Base-by-base conservation (phyloP, 2,113 vertebrate genomes). In the Oxyruncus cristatus region DNA sequence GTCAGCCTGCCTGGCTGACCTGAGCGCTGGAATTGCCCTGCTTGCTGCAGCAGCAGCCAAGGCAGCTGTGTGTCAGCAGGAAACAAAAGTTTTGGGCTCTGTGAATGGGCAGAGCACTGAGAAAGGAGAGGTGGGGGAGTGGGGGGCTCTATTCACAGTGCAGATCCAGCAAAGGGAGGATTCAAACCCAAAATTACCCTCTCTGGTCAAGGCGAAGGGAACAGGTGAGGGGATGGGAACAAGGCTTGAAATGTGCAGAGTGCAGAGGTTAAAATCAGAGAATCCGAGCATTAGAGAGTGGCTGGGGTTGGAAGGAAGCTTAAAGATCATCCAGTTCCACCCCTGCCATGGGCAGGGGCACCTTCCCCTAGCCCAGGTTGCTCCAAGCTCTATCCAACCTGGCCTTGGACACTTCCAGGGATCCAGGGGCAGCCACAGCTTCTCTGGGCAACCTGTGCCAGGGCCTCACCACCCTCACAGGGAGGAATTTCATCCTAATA, bases 21-120 rank as follows among this genome's bases (percentile, higher is more conserved):
- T 37, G 28, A 53, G 87, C 49, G 24, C 84, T 82, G 68, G 8
- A 44, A 91, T 83, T 85, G 91, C 90, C 93, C 92, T 4, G 21
- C 73, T 83, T 33, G 92, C 92, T 15, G 41, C 15, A 63, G 94
- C 73, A 39, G 44, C 74, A 11, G n/a, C 82, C 49, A 1, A 90
- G 85, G 94, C 94, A 92, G 91, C 95, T 89, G 92, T 14, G 81
- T 92, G 92, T 63, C 92, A 76, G 92, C 75, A 12, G 96, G 75
- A n/a, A 78, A 71, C 91, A 77, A 30, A 80, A 63, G 44, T 85
- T 35, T 49, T 27, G 88, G 88, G 74, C 91, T 85, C 75, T 32
- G 37, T 55, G 80, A 67, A 42, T 22, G 61, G 77, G 72, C 71
- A 77, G 88, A 89, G 92, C 35, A 1, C 27, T 87, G 93, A 21